These are phyloP conservation scores for Drosophila ironensis DNA, from an alignment of 1,140 invertebrate genomes.

Conservation along the genomic window DNA sequence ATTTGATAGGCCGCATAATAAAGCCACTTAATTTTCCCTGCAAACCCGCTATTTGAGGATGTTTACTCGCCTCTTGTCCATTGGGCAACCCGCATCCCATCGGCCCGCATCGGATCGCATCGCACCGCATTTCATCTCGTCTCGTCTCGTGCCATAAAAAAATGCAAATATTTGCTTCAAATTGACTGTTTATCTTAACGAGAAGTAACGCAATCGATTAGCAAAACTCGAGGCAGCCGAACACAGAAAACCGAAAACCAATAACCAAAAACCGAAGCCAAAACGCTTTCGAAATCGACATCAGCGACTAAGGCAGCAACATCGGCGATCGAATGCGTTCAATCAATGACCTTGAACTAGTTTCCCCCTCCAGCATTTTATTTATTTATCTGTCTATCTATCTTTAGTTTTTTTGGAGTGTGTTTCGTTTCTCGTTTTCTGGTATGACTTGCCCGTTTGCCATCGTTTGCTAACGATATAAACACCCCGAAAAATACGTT, in stretches of 20 bases:
- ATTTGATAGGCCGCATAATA: conserved; percentile 65
- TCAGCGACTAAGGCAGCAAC: conserved; percentile 14
- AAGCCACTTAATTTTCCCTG: conserved; percentile 43
- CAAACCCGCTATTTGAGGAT: conserved; percentile 29
- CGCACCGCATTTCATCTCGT: not conserved
- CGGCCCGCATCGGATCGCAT: not conserved
- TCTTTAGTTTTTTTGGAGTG: conserved; percentile 31
- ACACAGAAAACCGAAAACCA: too few species aligned
- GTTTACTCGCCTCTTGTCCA: conserved; percentile 34
- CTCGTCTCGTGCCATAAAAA: conserved; percentile 22
- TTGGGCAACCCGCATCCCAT: conserved; percentile 42
- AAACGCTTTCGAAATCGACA: conserved; percentile 40
- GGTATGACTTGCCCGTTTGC: conserved; percentile 26
- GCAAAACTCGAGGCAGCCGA: conserved; percentile 42
- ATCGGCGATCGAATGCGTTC: conserved; percentile 45
- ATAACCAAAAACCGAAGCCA: conserved; percentile 11
- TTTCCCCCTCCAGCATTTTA: conserved; percentile 47
- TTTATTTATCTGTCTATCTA: too few species aligned
- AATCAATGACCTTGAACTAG: conserved; percentile 77
- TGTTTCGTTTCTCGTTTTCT: conserved; percentile 41
- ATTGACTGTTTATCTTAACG: conserved; percentile 58
- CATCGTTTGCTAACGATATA: conserved; percentile 42
- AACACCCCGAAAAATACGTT: conserved; percentile 11
- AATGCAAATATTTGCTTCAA: conserved; percentile 63
- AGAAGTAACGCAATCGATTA: conserved; percentile 55